Base-by-base conservation (phyloP, 2,113 vertebrate species). In the Hystrix cristata region DNA sequence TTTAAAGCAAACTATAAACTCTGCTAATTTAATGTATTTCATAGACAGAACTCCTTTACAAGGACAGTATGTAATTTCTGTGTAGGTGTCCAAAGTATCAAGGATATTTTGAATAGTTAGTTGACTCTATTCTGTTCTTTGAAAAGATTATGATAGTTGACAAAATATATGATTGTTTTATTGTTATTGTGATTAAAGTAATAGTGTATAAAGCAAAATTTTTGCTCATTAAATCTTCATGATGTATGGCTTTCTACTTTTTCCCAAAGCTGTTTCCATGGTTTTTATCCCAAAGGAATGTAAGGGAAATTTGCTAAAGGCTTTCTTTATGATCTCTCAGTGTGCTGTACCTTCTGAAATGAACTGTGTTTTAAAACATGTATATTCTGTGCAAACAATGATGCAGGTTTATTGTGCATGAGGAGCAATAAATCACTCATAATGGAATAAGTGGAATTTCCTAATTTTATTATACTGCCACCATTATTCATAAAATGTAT, bases 401-500 rank as follows among this genome's bases (percentile, higher is more conserved):
- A 82, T 46, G 57, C 25, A 51, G 55, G 53, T 88, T 79, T 95
- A 93, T 91, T 12, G n/a, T 59, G 53, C 55, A 69, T 31, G 25
- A 51, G 91, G 13, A 94, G 21, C 72, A 90, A n/a, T 90, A 82
- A 92, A 29, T 82, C 59, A 79, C 91, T 94, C 87, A 92, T 69
- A 93, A 90, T 51, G 14, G 65, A 97, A 93, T 97, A 89, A 97
- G 86, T 93, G 46, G 21, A 84, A 91, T 95, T 65, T 90, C 90
- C 91, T 71, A 92, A 97, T 95, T 97, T 92, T 81, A 80, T 86
- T 38, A 21, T 8, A 92, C 60, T 84, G 27, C 29, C 91, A 59
- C 74, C 64, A 16, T 90, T 48, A 97, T 97, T 95, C 85, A 97
- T 91, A 88, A 2, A n/a, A 97, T 85, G 62, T n/a, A 97, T 64